A percentile compares a stretch with the other conserved stretches of the same genome.
Conservation (phyloP, 2,888 invertebrate species). For the Tinea trinotella region DNA sequence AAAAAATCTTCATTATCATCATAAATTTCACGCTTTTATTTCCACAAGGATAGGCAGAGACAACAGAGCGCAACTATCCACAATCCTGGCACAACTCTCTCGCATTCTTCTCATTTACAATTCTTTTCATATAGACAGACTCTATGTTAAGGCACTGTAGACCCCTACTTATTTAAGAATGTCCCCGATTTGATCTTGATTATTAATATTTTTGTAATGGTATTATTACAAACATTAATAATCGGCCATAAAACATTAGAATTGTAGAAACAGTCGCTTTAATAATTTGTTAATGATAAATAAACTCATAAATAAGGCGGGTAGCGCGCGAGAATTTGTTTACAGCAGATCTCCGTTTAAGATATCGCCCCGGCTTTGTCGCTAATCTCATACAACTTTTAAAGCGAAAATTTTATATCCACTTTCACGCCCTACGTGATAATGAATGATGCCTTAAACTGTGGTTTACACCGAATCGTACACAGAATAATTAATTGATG, state of each 20-base stretch:
- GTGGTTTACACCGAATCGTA: neutral
- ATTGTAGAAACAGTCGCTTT: constrained; percentile 35
- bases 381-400: constrained; percentile 70
- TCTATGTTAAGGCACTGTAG: too few species aligned
- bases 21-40: too few species aligned
- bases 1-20: too few species aligned
- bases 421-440: constrained; percentile 26
- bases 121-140: too few species aligned
- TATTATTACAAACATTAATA: neutral
- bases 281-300: constrained; percentile 74
- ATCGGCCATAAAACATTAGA: constrained; percentile 6
- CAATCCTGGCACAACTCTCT: too few species aligned
- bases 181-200: too few species aligned
- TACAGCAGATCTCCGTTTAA: constrained; percentile 71
- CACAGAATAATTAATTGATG: neutral
- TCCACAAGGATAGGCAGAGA: too few species aligned
- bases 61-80: too few species aligned
- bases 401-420: constrained; percentile 66
- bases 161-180: too few species aligned
- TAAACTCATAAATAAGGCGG: constrained; percentile 68
- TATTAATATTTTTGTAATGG: neutral
- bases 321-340: constrained; percentile 66
- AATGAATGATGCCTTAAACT: constrained; percentile 15
- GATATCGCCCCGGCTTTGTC: constrained; percentile 66
- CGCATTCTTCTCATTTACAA: too few species aligned